Conservation (phyloP, 1,140 invertebrate genomes). For the Drosophila parvula region DNA sequence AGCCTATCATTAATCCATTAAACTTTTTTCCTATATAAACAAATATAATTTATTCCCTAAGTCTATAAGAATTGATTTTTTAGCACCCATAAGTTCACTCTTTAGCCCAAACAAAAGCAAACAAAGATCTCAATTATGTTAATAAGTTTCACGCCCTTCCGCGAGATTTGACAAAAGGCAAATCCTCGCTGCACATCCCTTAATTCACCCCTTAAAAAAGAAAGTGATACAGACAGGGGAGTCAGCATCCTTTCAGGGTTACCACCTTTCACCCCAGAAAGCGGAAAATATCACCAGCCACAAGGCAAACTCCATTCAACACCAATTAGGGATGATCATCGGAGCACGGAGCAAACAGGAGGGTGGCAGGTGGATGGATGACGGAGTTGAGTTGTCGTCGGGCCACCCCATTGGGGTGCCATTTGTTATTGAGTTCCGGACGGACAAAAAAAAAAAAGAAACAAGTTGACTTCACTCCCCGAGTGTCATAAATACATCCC, state of each 20-base stretch:
- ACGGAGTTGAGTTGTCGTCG: slow-evolving; percentile 59
- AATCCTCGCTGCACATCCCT: slow-evolving; percentile 14
- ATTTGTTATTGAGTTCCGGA: slow-evolving; percentile 73
- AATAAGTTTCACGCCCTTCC: slow-evolving; percentile 77
- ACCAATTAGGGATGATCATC: slow-evolving; percentile 83
- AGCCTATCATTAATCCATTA: background rate
- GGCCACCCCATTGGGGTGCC: slow-evolving; percentile 64
- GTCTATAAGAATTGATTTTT: background rate
- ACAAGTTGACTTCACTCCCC: slow-evolving; percentile 72
- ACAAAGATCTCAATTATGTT: slow-evolving; percentile 81
- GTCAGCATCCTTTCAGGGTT: slow-evolving; percentile 56
- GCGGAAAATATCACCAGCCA: slow-evolving; percentile 49
- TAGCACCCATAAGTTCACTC: slow-evolving; percentile 6
- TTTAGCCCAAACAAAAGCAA: slow-evolving; percentile 34
- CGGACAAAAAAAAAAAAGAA: slow-evolving; percentile 20
- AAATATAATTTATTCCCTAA: background rate
- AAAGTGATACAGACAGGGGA: slow-evolving; percentile 16
- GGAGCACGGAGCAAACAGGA: slow-evolving; percentile 13
- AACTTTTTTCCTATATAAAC: background rate
- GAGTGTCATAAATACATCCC: slow-evolving; percentile 76
- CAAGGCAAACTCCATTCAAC: slow-evolving; percentile 79
- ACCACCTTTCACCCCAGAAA: slow-evolving; percentile 72
- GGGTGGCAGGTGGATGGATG: slow-evolving; percentile 45
- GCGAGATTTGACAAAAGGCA: slow-evolving; percentile 52
- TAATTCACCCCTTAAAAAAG: background rate